Conservation (phyloP, 2,113 vertebrate species). For the Halichoeres trimaculatus region DNA sequence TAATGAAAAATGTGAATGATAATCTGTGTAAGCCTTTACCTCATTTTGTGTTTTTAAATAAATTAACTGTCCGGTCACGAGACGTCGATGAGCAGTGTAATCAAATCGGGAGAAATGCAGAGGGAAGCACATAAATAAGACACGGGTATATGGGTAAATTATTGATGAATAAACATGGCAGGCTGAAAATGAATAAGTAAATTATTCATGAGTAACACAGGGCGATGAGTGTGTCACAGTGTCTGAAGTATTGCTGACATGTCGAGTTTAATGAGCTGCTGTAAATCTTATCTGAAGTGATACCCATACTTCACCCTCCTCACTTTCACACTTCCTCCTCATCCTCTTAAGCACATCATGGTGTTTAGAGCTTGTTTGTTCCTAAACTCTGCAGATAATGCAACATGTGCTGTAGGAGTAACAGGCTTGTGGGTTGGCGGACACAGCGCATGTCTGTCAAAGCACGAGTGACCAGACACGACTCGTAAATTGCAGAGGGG, state of each 20-base stretch:
- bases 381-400: slow-evolving; percentile 40
- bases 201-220: slow-evolving; percentile 70
- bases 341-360: not conserved
- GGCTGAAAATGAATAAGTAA: slow-evolving; percentile 63
- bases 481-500: slow-evolving; percentile 46
- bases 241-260: slow-evolving; percentile 53
- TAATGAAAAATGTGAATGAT: not conserved
- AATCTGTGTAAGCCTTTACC: slow-evolving; percentile 1
- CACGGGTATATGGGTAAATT: slow-evolving; percentile 58
- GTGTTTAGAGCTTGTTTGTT: not conserved
- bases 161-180: slow-evolving; percentile 68
- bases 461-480: slow-evolving; percentile 5
- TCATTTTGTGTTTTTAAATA: slow-evolving; percentile 20
- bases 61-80: slow-evolving; percentile 36
- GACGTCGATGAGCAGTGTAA: slow-evolving; percentile 42
- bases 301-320: slow-evolving; percentile 13
- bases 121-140: slow-evolving; percentile 59
- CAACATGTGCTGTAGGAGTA: slow-evolving; percentile 34
- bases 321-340: slow-evolving; percentile 8
- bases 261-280: slow-evolving; percentile 48
- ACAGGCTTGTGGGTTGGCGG: slow-evolving; percentile 7
- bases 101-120: slow-evolving; percentile 52
- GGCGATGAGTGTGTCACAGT: slow-evolving; percentile 43
- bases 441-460: slow-evolving; percentile 42
- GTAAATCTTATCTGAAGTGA: slow-evolving; percentile 59